A percentile compares a stretch with the other conserved stretches of the same genome.
Conservation (phyloP, 2,113 vertebrate genomes). For the Hypomesus transpacificus region DNA sequence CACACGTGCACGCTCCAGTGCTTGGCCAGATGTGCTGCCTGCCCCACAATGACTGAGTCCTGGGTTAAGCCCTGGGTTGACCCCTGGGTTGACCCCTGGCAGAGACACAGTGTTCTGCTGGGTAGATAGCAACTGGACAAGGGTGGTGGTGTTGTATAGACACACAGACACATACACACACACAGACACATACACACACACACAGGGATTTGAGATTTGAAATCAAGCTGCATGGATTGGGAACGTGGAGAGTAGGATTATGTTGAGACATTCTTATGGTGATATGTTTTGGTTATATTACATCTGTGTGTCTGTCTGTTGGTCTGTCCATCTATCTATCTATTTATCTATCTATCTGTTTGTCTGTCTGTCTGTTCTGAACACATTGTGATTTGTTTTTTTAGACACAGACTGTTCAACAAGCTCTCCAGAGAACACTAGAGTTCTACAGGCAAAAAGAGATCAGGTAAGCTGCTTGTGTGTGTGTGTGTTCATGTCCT, state of each 20-base stretch:
- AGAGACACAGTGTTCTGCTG: slow-evolving; percentile 4
- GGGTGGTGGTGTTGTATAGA: too few species aligned
- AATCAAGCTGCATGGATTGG: too few species aligned
- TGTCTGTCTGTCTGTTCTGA: neutral
- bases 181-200: neutral
- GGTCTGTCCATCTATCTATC: neutral
- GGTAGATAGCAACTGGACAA: neutral
- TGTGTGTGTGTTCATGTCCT: neutral
- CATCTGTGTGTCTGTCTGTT: neutral
- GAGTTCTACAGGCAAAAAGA: slow-evolving; percentile 1
- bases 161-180: neutral
- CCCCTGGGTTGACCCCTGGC: neutral
- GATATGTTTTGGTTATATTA: neutral
- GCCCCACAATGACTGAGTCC: too few species aligned
- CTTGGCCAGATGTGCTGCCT: neutral
- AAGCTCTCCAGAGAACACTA: neutral
- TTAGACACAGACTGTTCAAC: neutral
- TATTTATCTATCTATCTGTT: neutral
- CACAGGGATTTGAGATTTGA: neutral
- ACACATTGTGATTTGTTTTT: neutral
- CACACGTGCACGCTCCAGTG: neutral
- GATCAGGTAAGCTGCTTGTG: neutral
- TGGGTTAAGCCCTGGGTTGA: neutral
- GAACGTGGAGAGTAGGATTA: too few species aligned
- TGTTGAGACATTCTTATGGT: too few species aligned